phyloP scores from a whole-genome alignment of 2,888 invertebrate species.

The Theodoxus fluviatilis region DNA sequence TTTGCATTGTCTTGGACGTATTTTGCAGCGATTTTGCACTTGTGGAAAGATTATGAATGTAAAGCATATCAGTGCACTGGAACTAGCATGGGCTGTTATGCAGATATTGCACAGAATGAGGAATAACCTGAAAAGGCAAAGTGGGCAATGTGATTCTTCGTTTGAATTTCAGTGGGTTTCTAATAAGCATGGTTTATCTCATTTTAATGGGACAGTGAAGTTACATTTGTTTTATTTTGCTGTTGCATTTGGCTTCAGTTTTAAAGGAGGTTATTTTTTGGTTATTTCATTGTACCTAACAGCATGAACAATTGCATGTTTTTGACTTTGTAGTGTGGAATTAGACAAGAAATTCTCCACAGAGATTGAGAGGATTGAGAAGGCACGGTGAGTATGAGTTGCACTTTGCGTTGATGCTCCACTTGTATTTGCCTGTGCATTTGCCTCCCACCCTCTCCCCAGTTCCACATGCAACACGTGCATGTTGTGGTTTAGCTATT shows the following conservation, averaged over 20 bases:
- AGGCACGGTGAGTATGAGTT: slow-evolving; percentile 46
- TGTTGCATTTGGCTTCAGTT: background rate
- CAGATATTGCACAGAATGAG: no score
- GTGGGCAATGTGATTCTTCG: no score
- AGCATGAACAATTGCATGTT: background rate
- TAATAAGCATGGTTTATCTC: no score
- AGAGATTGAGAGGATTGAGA: slow-evolving; percentile 51
- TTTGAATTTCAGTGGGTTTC: no score
- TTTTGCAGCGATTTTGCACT: no score
- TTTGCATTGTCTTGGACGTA: no score
- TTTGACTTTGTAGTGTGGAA: slow-evolving; percentile 44
- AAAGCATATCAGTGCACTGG: no score
- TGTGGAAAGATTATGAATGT: no score
- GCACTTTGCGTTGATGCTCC: no score
- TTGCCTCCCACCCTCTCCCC: background rate
- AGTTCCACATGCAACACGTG: background rate
- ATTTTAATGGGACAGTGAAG: no score
- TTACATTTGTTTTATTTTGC: background rate
- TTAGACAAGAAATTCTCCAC: slow-evolving; percentile 43
- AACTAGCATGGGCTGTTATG: no score
- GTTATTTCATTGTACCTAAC: background rate
- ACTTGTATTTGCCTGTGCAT: background rate
- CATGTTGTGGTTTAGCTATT: background rate
- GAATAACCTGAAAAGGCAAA: no score
- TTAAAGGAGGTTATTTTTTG: background rate